Evolutionary conservation across 2,797 vertebrate genomes (phyloP).

Genomic region (Falco berigora): DNA sequence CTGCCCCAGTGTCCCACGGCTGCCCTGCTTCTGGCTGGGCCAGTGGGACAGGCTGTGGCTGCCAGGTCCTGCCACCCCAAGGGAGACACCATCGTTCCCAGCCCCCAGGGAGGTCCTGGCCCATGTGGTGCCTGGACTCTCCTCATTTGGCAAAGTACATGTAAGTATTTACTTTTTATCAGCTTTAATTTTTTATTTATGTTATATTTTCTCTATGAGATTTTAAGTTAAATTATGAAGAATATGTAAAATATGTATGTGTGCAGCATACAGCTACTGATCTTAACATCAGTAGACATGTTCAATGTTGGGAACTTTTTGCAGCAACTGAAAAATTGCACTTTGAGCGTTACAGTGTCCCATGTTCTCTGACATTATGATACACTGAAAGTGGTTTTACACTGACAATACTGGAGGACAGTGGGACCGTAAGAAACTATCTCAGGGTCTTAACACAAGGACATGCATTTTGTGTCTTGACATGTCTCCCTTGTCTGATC

Average conservation of each 20-base stretch:
- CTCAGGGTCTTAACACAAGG: background rate
- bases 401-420: background rate
- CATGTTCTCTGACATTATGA: background rate
- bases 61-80: background rate
- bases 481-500: background rate
- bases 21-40: background rate
- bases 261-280: background rate
- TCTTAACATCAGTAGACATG: background rate
- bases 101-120: too few species aligned
- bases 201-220: background rate
- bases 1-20: background rate
- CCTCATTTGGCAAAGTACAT: background rate
- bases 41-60: background rate
- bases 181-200: background rate
- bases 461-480: background rate
- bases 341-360: background rate
- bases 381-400: background rate
- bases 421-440: background rate
- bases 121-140: background rate
- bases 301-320: background rate
- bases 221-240: too few species aligned
- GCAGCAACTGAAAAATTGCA: background rate
- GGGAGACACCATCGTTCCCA: fast-evolving
- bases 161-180: background rate
- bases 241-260: background rate